phyloP scores from a whole-genome alignment of 2,888 invertebrate genomes.

The Drosophila lutescens region DNA sequence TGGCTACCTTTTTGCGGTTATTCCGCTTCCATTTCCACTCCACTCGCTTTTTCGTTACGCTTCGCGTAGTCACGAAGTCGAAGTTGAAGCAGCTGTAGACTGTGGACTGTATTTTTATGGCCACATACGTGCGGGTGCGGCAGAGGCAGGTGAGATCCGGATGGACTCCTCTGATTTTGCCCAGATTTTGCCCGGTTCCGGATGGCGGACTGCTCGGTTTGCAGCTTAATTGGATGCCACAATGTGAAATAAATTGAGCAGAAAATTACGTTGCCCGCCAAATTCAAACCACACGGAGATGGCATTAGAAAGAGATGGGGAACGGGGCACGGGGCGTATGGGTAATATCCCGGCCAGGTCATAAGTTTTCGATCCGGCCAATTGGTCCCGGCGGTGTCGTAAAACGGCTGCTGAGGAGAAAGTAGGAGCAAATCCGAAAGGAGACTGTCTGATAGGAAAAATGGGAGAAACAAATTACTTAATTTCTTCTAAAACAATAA shows the following conservation, averaged over 20 bases:
- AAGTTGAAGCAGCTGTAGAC: constrained; percentile 5
- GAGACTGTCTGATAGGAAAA: not conserved
- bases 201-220: constrained; percentile 50
- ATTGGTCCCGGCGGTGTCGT: constrained; percentile 69
- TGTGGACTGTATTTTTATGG: constrained; percentile 48
- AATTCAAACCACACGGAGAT: constrained; percentile 68
- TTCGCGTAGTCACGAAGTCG: constrained; percentile 24
- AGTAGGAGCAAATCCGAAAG: not conserved
- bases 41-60: constrained; percentile 49
- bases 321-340: not conserved
- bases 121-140: constrained; percentile 23
- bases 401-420: constrained; percentile 29
- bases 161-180: constrained; percentile 20
- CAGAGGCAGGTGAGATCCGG: constrained; percentile 27
- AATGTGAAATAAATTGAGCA: constrained; percentile 85
- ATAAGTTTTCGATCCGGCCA: constrained; percentile 59
- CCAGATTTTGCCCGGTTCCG: constrained; percentile 22
- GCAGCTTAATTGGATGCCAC: constrained; percentile 84
- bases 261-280: constrained; percentile 84
- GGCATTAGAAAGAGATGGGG: constrained; percentile 29
- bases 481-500: no score
- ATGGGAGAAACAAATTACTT: not conserved
- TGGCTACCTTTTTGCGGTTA: constrained; percentile 66
- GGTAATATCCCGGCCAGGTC: constrained; percentile 34
- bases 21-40: constrained; percentile 40